phyloP scores from a whole-genome alignment of 2,113 vertebrate genomes.

The Piliocolobus tephrosceles region DNA sequence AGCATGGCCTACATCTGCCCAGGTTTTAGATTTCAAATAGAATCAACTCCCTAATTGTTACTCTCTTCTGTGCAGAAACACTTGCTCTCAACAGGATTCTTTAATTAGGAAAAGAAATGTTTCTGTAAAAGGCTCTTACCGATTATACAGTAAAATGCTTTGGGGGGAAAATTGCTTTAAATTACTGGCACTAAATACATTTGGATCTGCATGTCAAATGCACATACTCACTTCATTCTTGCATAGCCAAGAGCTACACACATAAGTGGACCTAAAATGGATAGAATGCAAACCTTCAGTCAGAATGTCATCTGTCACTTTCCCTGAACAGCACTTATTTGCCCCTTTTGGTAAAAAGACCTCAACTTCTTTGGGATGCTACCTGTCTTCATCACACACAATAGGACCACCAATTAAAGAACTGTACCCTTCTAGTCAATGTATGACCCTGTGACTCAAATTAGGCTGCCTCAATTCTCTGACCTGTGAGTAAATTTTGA shows the following conservation, averaged over 20 bases:
- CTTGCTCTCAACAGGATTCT: conserved; percentile 26
- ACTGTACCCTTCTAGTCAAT: not conserved
- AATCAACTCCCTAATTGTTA: conserved; percentile 36
- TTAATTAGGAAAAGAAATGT: conserved; percentile 46
- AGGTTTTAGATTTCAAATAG: conserved; percentile 38
- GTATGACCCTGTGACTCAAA: not conserved
- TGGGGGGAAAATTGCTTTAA: not conserved
- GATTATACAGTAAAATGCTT: conserved; percentile 13
- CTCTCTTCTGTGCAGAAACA: conserved; percentile 22
- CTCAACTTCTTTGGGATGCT: not conserved
- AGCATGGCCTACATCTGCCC: not conserved
- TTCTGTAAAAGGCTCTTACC: not conserved
- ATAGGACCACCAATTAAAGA: not conserved
- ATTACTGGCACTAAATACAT: conserved; percentile 2
- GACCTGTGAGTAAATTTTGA: not conserved
- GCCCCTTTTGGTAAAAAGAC: not conserved
- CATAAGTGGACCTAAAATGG: not conserved
- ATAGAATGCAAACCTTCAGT: not conserved
- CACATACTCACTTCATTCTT: not conserved
- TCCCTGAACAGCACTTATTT: not conserved
- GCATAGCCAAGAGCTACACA: not conserved
- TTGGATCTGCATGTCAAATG: not conserved
- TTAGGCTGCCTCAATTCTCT: not conserved
- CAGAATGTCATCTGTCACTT: not conserved
- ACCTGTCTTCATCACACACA: not conserved